Base-by-base conservation (phyloP, 1,140 invertebrate species). In the Stegodyphus mimosarum region DNA sequence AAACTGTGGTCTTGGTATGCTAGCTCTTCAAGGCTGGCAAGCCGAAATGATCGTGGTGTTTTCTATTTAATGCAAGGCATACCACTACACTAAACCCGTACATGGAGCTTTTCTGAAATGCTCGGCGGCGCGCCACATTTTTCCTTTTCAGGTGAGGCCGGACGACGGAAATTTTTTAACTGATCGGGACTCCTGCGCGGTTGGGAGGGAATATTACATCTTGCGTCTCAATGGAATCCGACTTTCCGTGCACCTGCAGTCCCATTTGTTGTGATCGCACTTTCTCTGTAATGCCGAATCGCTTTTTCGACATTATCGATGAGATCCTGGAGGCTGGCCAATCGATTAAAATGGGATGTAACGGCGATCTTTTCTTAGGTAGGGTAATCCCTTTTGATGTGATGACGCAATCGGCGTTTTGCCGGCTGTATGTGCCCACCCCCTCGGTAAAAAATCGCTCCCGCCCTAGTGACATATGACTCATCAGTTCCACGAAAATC, bases 21-120 rank as follows among this genome's bases (percentile, higher is more conserved):
- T n/a, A n/a, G n/a, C n/a, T 9, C 77, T 79, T 79, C 77, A 79
- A 79, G 77, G 77, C 50, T 60, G 15, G 55, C 64, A 18, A 49
- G 49, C 75, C 17, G 49, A 60, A 78, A 48, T 67, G 75, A 67
- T 64, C 75, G 48, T 78, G 75, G 75, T 52, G 75, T 78, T 66
- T 33, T 63, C 52, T 69, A 49, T 17, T 13, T 78, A 78, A 78
- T 78, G 75, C 75, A 33, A 67, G 49, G 17, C 63, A 69, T 78
- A 78, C 75, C 75, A 55, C 75, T 78, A 78, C 75, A 78, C 67
- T n/a, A 78, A 78, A 78, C 75, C 75, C 67, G 63, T 78, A 78
- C 75, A 78, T 64, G 18, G 74, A 60, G 15, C 18, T 18, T 78
- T 51, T 67, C 64, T 52, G 7, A 67, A 67, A 69, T 15, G 33